phyloP scores from a whole-genome alignment of 2,888 invertebrate genomes.

The Caenorhabditis drosophilae region DNA sequence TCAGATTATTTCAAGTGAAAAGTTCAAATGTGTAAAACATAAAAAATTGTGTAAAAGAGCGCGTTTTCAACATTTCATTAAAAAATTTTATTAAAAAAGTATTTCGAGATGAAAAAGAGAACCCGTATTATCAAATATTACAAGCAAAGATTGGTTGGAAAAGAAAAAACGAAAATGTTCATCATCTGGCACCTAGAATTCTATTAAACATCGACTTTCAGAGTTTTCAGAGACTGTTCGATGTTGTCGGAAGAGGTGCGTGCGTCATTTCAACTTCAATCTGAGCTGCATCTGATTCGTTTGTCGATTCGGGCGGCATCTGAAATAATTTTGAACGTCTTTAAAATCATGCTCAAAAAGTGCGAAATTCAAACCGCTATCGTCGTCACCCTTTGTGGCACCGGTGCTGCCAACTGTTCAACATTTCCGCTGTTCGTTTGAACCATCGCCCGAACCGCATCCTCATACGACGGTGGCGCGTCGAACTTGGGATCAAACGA shows the following conservation, averaged over 20 bases:
- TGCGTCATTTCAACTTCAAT: slow-evolving; percentile 36
- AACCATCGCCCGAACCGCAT: slow-evolving; percentile 37
- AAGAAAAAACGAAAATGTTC: background rate
- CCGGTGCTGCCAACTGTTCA: too few species aligned
- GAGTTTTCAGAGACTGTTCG: slow-evolving; percentile 5
- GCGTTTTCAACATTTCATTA: too few species aligned
- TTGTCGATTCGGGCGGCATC: too few species aligned
- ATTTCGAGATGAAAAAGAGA: background rate
- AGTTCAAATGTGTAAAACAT: too few species aligned
- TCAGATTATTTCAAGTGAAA: too few species aligned
- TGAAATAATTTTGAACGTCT: too few species aligned
- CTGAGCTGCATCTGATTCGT: slow-evolving; percentile 17
- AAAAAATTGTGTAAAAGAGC: too few species aligned
- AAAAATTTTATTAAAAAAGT: too few species aligned
- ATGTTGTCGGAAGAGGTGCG: slow-evolving; percentile 21
- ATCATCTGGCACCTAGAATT: background rate
- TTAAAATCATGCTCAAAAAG: too few species aligned
- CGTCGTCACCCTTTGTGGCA: too few species aligned
- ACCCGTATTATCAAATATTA: background rate
- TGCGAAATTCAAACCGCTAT: too few species aligned
- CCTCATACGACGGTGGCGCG: slow-evolving; percentile 48
- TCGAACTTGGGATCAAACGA: slow-evolving; percentile 44
- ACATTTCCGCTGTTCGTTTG: too few species aligned
- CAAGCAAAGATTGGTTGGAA: background rate
- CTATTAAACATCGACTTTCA: background rate